Percentiles rank a stretch among this genome's conserved stretches.
Evolutionary conservation across 2,113 vertebrate species (phyloP).

Genomic region (Tychaedon coryphoeus): DNA sequence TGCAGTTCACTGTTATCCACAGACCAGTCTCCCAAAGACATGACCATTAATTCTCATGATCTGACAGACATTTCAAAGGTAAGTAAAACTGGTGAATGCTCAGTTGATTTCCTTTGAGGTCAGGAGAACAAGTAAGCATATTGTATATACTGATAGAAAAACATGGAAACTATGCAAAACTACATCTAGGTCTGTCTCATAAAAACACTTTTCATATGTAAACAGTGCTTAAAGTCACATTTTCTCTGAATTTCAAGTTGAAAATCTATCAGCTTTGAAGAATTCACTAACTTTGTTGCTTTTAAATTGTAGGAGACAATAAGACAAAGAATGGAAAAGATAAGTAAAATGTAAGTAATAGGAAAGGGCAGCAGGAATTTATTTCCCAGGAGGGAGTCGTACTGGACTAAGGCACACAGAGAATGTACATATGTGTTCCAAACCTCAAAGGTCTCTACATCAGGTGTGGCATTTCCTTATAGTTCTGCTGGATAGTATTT

Average conservation of each 20-base stretch:
- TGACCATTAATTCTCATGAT: conserved; percentile 50
- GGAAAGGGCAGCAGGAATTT: conserved; percentile 60
- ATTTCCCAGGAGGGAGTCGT: conserved; percentile 61
- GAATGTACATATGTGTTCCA: conserved; percentile 61
- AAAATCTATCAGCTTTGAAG: conserved; percentile 50
- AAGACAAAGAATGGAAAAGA: conserved; percentile 83
- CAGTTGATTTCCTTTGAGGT: conserved; percentile 50
- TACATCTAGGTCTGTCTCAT: not conserved
- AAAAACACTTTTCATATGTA: conserved; percentile 32
- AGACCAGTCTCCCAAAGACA: conserved; percentile 50
- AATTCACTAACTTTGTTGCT: conserved; percentile 66
- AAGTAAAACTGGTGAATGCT: conserved; percentile 47
- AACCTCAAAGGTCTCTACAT: conserved; percentile 58
- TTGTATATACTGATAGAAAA: conserved; percentile 27
- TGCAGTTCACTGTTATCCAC: conserved; percentile 56
- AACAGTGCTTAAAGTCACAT: not conserved
- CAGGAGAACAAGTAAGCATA: conserved; percentile 45
- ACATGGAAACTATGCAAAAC: conserved; percentile 14
- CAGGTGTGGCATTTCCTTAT: conserved; percentile 76
- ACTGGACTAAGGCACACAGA: conserved; percentile 11
- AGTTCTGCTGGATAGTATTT: conserved; percentile 68
- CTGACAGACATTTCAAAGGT: conserved; percentile 77
- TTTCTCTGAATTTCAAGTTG: conserved; percentile 38
- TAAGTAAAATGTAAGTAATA: conserved; percentile 88
- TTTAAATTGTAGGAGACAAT: conserved; percentile 82